These are phyloP conservation scores for Corythornis cristatus DNA, from an alignment of 2,113 vertebrate genomes.

Conservation along the genomic window DNA sequence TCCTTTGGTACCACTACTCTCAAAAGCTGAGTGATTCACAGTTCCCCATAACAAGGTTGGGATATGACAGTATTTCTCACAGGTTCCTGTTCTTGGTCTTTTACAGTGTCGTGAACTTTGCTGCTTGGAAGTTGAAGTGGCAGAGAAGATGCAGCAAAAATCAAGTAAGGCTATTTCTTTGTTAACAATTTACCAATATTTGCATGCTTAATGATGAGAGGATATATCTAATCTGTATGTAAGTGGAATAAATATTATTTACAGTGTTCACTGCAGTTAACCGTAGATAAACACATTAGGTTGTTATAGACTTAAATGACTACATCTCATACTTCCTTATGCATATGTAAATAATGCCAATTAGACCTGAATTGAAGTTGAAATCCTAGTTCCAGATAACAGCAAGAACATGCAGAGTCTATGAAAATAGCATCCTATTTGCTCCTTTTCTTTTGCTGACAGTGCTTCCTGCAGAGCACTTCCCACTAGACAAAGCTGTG, in stretches of 20 bases:
- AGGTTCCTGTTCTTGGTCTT: background rate
- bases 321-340: background rate
- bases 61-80: background rate
- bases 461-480: background rate
- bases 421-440: background rate
- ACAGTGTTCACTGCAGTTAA: background rate
- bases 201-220: background rate
- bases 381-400: background rate
- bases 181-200: background rate
- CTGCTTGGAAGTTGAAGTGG: constrained; percentile 73
- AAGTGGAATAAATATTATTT: background rate
- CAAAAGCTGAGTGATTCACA: background rate
- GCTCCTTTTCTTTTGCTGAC: background rate
- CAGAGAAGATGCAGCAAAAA: constrained; percentile 58
- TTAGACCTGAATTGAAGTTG: background rate
- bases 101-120: constrained; percentile 78
- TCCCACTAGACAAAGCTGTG: background rate
- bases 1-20: background rate
- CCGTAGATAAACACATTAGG: background rate
- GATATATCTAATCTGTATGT: background rate
- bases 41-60: accelerated
- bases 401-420: background rate
- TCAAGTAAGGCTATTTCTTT: constrained; percentile 53
- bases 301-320: background rate
- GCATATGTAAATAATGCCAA: background rate